phyloP scores from a whole-genome alignment of 2,113 vertebrate species.

The Prunella himalayana region DNA sequence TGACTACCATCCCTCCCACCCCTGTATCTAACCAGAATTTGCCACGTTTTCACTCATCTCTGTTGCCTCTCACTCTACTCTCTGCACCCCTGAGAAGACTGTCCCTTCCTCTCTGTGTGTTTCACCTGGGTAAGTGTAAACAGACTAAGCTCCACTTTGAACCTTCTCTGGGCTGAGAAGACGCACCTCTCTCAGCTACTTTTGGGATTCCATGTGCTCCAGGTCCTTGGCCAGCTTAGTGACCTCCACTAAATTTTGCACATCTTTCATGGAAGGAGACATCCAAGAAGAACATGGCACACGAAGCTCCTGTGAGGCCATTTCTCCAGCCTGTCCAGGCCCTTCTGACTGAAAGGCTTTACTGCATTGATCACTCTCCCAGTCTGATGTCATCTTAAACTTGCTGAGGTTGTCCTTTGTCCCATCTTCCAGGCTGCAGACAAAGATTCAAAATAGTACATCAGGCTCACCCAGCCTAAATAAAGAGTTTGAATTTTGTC shows the following conservation, averaged over 20 bases:
- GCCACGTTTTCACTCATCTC: not conserved
- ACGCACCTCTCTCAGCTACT: not conserved
- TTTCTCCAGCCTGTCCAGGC: not conserved
- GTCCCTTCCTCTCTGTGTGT: not conserved
- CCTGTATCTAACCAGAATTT: not conserved
- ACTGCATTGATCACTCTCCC: accelerated
- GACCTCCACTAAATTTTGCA: not conserved
- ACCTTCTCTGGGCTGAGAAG: not conserved
- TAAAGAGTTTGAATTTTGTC: not conserved
- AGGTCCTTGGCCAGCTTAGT: not conserved
- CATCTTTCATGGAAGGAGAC: not conserved
- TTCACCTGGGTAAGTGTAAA: not conserved
- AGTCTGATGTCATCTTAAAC: not conserved
- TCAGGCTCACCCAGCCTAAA: not conserved
- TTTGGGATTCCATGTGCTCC: not conserved
- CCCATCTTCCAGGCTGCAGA: not conserved
- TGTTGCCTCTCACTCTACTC: not conserved
- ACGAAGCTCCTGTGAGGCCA: not conserved
- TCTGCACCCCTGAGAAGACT: not conserved
- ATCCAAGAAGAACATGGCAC: not conserved
- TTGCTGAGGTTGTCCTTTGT: not conserved
- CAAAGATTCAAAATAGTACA: not conserved
- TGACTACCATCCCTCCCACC: not conserved
- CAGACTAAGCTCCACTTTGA: not conserved
- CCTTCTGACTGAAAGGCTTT: not conserved